These are phyloP conservation scores for Ceryle rudis DNA, from an alignment of 2,797 vertebrate species.

Conservation along the genomic window DNA sequence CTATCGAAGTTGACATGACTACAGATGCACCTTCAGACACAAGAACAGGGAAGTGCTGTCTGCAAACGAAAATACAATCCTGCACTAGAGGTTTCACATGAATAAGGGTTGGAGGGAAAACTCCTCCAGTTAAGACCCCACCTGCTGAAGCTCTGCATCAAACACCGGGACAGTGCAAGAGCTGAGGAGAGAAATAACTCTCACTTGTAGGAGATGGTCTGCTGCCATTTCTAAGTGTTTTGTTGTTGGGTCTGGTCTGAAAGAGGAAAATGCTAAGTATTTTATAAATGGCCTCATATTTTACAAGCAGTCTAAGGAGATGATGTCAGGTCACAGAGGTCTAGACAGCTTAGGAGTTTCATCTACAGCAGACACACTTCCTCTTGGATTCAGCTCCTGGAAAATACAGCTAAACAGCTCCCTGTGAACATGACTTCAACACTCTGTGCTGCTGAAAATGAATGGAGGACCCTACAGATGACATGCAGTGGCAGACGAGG, in stretches of 20 bases:
- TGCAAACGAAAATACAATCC: background rate
- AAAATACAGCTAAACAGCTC: background rate
- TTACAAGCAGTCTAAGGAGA: background rate
- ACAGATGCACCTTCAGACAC: background rate
- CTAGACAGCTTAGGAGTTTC: background rate
- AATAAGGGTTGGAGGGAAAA: background rate
- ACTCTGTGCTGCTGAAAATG: rapidly evolving
- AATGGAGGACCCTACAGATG: background rate
- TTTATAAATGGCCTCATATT: background rate
- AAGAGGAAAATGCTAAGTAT: background rate
- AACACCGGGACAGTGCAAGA: background rate
- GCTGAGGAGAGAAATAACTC: background rate
- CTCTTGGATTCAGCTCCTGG: background rate
- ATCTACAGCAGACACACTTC: background rate
- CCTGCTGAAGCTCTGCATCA: background rate
- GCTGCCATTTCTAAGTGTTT: background rate
- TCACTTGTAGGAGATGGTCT: background rate
- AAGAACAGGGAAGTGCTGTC: background rate
- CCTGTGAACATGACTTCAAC: background rate
- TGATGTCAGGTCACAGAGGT: background rate
- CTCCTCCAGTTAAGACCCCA: background rate
- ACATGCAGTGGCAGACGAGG: background rate
- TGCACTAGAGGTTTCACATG: background rate
- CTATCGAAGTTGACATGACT: background rate
- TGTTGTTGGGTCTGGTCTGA: background rate